These are phyloP conservation scores for Limonius californicus DNA, from an alignment of 1,140 invertebrate genomes.

Conservation along the genomic window DNA sequence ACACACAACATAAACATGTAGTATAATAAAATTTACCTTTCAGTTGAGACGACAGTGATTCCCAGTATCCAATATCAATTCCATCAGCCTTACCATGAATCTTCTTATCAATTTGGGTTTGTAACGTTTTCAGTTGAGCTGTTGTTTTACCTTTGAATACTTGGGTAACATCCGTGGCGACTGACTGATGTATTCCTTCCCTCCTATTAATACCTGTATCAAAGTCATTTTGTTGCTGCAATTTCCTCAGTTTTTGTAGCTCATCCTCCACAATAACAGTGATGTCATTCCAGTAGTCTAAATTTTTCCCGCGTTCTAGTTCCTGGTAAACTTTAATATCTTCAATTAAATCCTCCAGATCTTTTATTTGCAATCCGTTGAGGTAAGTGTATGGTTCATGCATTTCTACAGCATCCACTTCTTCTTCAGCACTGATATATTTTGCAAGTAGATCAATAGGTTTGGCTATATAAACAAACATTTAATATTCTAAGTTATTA, in stretches of 20 bases:
- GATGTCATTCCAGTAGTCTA: slow-evolving; percentile 96
- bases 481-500: too few species aligned
- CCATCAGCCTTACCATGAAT: slow-evolving; percentile 80
- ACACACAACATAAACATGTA: not conserved
- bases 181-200: slow-evolving; percentile 92
- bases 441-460: slow-evolving; percentile 97
- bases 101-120: slow-evolving; percentile 86
- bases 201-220: slow-evolving; percentile 65
- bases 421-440: slow-evolving; percentile 91
- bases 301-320: slow-evolving; percentile 80
- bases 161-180: slow-evolving; percentile 82
- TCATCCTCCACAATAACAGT: slow-evolving; percentile 95
- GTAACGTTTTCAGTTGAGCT: slow-evolving; percentile 75
- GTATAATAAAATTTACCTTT: slow-evolving; percentile 58
- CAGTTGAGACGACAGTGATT: slow-evolving; percentile 86
- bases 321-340: slow-evolving; percentile 95
- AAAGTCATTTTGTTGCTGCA: slow-evolving; percentile 62
- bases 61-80: slow-evolving; percentile 97
- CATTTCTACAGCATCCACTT: slow-evolving; percentile 93
- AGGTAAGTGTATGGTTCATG: slow-evolving; percentile 97
- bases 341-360: slow-evolving; percentile 95
- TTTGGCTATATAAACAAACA: slow-evolving; percentile 66
- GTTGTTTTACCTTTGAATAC: slow-evolving; percentile 95
- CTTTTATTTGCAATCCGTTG: slow-evolving; percentile 84
- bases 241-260: slow-evolving; percentile 78